A percentile compares a stretch with the other conserved stretches of the same genome.
phyloP scores from a whole-genome alignment of 2,888 invertebrate species.

The Deilephila elpenor region DNA sequence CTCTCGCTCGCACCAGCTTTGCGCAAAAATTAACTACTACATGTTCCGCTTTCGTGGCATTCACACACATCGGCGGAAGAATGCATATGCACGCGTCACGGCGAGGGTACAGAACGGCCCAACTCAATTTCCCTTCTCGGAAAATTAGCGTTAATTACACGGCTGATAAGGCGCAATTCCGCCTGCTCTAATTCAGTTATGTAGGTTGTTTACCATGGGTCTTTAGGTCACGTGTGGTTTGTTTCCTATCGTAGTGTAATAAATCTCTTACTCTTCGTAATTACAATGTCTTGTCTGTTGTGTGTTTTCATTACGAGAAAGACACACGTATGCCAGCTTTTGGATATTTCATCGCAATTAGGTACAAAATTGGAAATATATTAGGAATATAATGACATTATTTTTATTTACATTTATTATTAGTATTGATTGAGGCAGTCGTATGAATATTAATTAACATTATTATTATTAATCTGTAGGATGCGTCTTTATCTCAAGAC shows the following conservation, averaged over 20 bases:
- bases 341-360: slow-evolving; percentile 33
- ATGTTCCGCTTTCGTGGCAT: slow-evolving; percentile 73
- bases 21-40: slow-evolving; percentile 85
- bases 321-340: slow-evolving; percentile 46
- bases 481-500: too few species aligned
- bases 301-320: slow-evolving; percentile 80
- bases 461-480: too few species aligned
- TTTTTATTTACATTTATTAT: neutral
- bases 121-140: slow-evolving; percentile 54
- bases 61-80: slow-evolving; percentile 73
- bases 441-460: neutral
- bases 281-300: slow-evolving; percentile 83
- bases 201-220: slow-evolving; percentile 55
- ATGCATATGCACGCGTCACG: slow-evolving; percentile 76
- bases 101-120: slow-evolving; percentile 52
- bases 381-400: neutral
- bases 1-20: slow-evolving; percentile 81
- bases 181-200: slow-evolving; percentile 56
- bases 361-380: neutral
- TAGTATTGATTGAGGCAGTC: neutral
- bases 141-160: slow-evolving; percentile 70
- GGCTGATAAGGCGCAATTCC: slow-evolving; percentile 68
- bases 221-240: slow-evolving; percentile 77
- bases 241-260: slow-evolving; percentile 80
- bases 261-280: slow-evolving; percentile 83